phyloP scores from a whole-genome alignment of 1,140 invertebrate species.

The Bombus affinis region DNA sequence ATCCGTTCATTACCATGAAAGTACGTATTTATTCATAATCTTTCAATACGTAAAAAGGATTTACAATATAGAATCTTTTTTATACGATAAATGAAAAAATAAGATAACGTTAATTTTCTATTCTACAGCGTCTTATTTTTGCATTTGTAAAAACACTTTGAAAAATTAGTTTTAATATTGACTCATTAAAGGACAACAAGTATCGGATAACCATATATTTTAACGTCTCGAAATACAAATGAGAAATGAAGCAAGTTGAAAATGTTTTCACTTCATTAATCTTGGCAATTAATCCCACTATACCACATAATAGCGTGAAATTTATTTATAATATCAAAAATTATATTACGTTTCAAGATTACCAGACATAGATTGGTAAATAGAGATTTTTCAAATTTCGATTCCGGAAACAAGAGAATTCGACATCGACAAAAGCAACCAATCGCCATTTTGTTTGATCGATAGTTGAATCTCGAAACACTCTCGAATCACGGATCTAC shows the following conservation, averaged over 20 bases:
- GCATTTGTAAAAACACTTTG: background rate
- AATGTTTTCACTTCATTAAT: background rate
- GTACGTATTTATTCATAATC: background rate
- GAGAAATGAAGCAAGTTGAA: background rate
- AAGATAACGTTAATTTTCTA: background rate
- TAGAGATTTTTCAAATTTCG: conserved; percentile 29
- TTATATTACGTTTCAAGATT: background rate
- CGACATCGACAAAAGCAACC: conserved; percentile 15
- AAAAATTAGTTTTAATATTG: background rate
- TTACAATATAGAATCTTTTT: background rate
- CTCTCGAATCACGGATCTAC: conserved; percentile 64
- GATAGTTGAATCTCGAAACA: conserved; percentile 68
- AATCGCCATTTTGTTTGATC: conserved; percentile 55
- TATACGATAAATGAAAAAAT: background rate
- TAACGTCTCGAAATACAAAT: background rate
- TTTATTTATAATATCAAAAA: background rate
- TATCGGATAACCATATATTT: background rate
- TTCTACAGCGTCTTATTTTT: background rate
- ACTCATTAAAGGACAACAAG: background rate
- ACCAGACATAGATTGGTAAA: background rate
- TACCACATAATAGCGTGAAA: no score
- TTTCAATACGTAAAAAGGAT: background rate
- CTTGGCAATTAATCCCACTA: background rate
- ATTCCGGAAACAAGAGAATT: conserved; percentile 29
- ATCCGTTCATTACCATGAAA: background rate